Percentiles rank a stretch among this genome's conserved stretches.
Evolutionary conservation across 2,888 invertebrate species (phyloP).

Genomic region (Fabriciana adippe): DNA sequence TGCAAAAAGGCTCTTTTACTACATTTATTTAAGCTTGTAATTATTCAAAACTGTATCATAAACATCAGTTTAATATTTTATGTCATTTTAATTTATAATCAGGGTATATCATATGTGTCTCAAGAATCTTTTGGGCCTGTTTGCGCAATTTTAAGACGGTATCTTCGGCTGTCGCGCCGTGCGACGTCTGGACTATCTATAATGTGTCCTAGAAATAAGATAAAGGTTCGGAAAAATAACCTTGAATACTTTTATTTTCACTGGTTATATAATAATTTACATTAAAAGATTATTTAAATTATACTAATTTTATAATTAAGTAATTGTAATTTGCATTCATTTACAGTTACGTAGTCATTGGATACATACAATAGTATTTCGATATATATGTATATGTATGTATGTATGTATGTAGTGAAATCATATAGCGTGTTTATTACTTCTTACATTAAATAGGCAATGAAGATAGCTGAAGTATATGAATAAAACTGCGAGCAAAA

Average conservation of each 20-base stretch:
- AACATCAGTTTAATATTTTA: not conserved
- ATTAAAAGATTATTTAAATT: slow-evolving; percentile 7
- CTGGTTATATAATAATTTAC: slow-evolving; percentile 1
- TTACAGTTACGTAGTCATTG: too few species aligned
- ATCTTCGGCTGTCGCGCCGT: slow-evolving; percentile 41
- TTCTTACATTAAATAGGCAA: too few species aligned
- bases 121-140: not conserved
- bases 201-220: slow-evolving; percentile 23
- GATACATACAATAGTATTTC: too few species aligned
- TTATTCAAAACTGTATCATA: not conserved
- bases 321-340: too few species aligned
- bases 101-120: not conserved
- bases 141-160: slow-evolving; percentile 4
- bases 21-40: not conserved
- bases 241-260: slow-evolving; percentile 1
- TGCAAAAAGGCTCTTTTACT: not conserved
- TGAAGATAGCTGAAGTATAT: too few species aligned
- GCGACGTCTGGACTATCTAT: slow-evolving; percentile 37
- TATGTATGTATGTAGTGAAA: too few species aligned
- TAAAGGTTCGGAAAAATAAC: slow-evolving; percentile 16
- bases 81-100: not conserved
- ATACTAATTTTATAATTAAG: not conserved
- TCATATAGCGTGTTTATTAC: too few species aligned
- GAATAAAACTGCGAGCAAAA: too few species aligned
- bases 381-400: too few species aligned